Base-by-base conservation (phyloP, 2,113 vertebrate species). In the Pseudonaja textilis region DNA sequence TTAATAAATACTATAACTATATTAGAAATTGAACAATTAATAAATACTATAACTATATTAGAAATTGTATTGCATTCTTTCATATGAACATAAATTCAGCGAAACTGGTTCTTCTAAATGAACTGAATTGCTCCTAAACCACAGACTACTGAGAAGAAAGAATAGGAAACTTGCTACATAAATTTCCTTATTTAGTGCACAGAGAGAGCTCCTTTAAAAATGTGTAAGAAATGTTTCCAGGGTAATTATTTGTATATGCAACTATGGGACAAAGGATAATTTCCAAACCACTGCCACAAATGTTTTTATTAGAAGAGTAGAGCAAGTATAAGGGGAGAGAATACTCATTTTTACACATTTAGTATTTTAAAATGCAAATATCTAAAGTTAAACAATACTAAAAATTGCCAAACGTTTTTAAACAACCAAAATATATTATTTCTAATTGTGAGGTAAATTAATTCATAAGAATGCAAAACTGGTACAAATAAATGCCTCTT, bases 391-490 rank as follows among this genome's bases (percentile, higher is more conserved):
- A 92, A 22, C 45, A 61, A n/a, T 29, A 64, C 47, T 42, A 74
- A 81, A 23, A 55, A 34, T 20, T 12, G 23, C 39, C 20, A 87
- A 90, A 86, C 87, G 7, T 26, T 69, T 26, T 56, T 12, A 59
- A 34, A 39, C 10, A 18, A 39, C 18, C 18, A 26, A 11, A 86
- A 25, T n/a, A 42, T 0, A 0, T 91, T 89, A 10, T 81, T 90
- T 91, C 89, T 94, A 69, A 45, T 90, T 0, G 20, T 94, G 0
- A 86, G 52, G 93, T 87, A 95, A 89, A 91, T 59, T 4, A 23
- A 56, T 25, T 89, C 4, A 90, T 69, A 57, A 23, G n/a, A 20
- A 7, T 86, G 42, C 22, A 64, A 29, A 29, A 42, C 52, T 52
- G 88, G 14, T 85, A 47, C 10, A 56, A 10, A 89, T 86, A 29